Evolutionary conservation across 2,888 invertebrate species (phyloP).

Genomic region (Microctonus hyperodae): DNA sequence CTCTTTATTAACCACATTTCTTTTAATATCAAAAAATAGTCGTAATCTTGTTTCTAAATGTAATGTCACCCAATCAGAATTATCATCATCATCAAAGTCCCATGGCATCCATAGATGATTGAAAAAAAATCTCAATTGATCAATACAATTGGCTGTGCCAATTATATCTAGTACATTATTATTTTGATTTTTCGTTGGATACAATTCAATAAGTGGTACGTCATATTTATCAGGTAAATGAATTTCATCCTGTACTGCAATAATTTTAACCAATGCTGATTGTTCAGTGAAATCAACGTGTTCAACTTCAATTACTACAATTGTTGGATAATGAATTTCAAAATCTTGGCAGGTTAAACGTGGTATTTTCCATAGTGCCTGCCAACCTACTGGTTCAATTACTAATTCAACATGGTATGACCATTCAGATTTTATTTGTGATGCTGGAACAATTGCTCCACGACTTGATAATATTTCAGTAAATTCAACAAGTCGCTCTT

Average conservation of each 20-base stretch:
- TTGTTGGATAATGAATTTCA: slow-evolving; percentile 72
- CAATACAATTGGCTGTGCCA: slow-evolving; percentile 71
- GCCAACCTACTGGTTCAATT: slow-evolving; percentile 74
- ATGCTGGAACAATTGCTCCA: slow-evolving; percentile 62
- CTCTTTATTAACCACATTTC: slow-evolving; percentile 64
- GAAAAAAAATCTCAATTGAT: slow-evolving; percentile 73
- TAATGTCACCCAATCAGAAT: slow-evolving; percentile 67
- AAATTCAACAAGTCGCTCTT: slow-evolving; percentile 67
- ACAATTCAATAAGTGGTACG: slow-evolving; percentile 71
- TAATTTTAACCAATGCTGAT: slow-evolving; percentile 68
- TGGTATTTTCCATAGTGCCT: slow-evolving; percentile 75
- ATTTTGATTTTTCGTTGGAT: slow-evolving; percentile 72
- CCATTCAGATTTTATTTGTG: slow-evolving; percentile 67
- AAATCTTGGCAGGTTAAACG: slow-evolving; percentile 71
- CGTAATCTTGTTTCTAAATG: slow-evolving; percentile 67
- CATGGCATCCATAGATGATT: slow-evolving; percentile 75
- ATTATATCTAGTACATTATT: slow-evolving; percentile 67
- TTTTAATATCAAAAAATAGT: slow-evolving; percentile 69
- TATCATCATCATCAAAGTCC: slow-evolving; percentile 72
- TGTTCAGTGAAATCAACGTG: slow-evolving; percentile 67
- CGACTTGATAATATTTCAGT: slow-evolving; percentile 64
- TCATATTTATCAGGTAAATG: slow-evolving; percentile 69
- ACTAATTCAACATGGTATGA: slow-evolving; percentile 67
- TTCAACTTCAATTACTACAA: slow-evolving; percentile 69
- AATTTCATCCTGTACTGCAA: slow-evolving; percentile 73